Evolutionary conservation across 92 coral and sea anemone genomes (phyloP), one percentile per base, ranked within the genome.

Genomic region (Actinostola sp.): DNA sequence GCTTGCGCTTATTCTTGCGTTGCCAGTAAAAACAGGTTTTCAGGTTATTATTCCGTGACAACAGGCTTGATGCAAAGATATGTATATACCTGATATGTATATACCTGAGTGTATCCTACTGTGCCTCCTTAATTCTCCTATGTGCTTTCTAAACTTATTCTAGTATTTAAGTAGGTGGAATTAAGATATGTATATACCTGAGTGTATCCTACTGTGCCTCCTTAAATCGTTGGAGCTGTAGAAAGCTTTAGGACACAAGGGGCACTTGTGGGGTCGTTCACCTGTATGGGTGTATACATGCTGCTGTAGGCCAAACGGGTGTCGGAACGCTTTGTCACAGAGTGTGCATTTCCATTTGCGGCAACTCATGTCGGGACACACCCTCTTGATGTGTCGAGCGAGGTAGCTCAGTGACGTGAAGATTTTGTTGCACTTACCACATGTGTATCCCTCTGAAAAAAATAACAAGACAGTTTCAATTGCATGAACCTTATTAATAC

Each of bases 241-340:
- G 61, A 95, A 95, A 13, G 99, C 99, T 71, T 95, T 95, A 21
- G 99, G 99, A 71, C 99, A 95, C 71, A 88, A 84, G 0, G 87
- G 78, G 28, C 99, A 95, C 65, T 95, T 88, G 63, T 95, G 99
- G 0, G 99, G 99, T 27, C 99, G 85, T 69, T 95, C 99, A 23
- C 99, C 99, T 5, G 99, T 95, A 49, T 95, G 99, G 4, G 99
- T 95, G 84, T 92, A 95, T 9, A 95, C 89, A 39, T 95, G 99
- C 54, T 95, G 99, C 57, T 95, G 99, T 16, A 95, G 83, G 59
- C 99, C 99, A 83, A 95, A 95, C 4, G 99, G 99, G 61, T 95
- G 99, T 24, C 99, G 81, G 71, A 95, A 95, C 20, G 99, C 99
- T 34, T 95, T 95, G 64, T 95, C 99, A 44, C 99, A 95, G 72